These are phyloP conservation scores for Craseonycteris thonglongyai DNA, from an alignment of 2,113 vertebrate species.

Conservation along the genomic window DNA sequence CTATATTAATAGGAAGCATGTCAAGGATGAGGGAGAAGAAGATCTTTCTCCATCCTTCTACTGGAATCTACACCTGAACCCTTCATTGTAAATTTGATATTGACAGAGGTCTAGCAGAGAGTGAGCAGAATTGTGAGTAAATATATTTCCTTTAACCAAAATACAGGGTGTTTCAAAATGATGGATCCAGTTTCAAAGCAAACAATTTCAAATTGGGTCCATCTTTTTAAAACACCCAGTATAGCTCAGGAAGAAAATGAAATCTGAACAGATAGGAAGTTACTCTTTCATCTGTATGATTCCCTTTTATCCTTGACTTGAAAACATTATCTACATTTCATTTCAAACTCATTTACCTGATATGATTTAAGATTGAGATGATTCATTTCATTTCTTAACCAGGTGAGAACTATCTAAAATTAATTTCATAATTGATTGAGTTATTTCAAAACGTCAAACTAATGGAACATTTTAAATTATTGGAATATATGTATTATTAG, in stretches of 20 bases:
- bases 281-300: not conserved
- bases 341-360: slow-evolving; percentile 23
- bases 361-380: not conserved
- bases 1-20: not conserved
- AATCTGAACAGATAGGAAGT: not conserved
- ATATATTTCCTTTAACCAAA: slow-evolving; percentile 12
- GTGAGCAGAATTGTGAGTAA: not conserved
- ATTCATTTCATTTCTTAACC: not conserved
- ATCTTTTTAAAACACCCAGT: too few relatives aligned
- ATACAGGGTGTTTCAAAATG: too few relatives aligned
- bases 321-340: not conserved
- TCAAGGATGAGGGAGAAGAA: not conserved
- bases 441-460: not conserved
- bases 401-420: not conserved
- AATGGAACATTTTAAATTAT: not conserved
- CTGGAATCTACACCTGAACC: not conserved
- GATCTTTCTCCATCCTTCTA: not conserved
- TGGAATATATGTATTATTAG: not conserved
- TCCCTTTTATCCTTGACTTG: slow-evolving; percentile 11
- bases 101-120: not conserved
- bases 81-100: not conserved
- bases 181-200: too few relatives aligned
- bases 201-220: too few relatives aligned
- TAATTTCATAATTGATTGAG: not conserved
- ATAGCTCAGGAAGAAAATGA: not conserved